Evolutionary conservation across 2,888 invertebrate species (phyloP), one percentile per base, ranked within the genome.

Genomic region (Lepidocyrtoides sp.): DNA sequence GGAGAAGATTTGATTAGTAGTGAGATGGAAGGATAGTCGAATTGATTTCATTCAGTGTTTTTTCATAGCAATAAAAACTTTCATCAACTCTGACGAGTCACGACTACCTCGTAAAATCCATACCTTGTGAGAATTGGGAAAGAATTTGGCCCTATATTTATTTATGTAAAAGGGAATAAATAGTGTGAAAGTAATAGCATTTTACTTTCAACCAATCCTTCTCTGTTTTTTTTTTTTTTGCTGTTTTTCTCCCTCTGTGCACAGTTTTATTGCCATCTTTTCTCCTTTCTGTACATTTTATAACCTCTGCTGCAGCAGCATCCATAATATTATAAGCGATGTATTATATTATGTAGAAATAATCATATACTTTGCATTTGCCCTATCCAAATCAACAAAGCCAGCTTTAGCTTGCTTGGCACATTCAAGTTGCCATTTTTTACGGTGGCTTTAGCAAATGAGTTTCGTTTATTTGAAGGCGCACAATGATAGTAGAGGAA

Each of bases 161-260:
- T 72, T 72, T 72, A 72, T 72, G 69, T 72, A 72, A 72, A 8
- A 72, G 41, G 54, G 54, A 79, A 79, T 79, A 54, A 79, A 54
- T 79, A 79, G 79, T 79, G 79, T 79, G 79, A 79, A 79, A 79
- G 79, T 79, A 51, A 79, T 79, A 79, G 79, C 51, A 54, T 29
- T 79, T 79, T 54, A 51, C 54, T 54, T 32, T 77, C 77, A 77
- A 29, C 29, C 51, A 26, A 29, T 63, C 14, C 63, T 63, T 29
- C n/a, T 72, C 20, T 12, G 36, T 41, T 44, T 44, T 32, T 66
- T 36, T 7, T 7, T 4, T 36, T 4, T 7, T 36, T 36, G 2
- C 36, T n/a, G 32, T 36, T 44, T 44, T 32, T 66, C 20, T 44
- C 23, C 41, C 69, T 17, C 23, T 23, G 41, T 36, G 69, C 36